These are phyloP conservation scores for Pseudobourletiella spinata DNA, from an alignment of 1,140 invertebrate genomes.

Conservation along the genomic window DNA sequence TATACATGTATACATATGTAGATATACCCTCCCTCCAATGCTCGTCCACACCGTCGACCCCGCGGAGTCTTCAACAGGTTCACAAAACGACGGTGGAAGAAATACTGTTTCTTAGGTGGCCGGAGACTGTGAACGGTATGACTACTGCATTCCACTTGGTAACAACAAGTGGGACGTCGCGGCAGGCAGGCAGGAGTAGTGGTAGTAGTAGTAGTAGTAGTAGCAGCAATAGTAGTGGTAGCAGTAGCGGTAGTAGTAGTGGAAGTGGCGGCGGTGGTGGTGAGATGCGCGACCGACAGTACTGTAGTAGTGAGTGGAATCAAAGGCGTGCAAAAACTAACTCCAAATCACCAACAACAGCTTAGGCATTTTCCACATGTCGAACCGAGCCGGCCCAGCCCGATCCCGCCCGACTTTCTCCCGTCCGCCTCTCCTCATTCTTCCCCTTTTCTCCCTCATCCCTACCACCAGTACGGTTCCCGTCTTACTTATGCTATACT, in stretches of 20 bases:
- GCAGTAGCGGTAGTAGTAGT: neutral
- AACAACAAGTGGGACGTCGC: slow-evolving; percentile 27
- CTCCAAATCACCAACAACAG: slow-evolving; percentile 24
- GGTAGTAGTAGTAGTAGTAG: neutral
- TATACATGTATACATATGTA: too few relatives aligned
- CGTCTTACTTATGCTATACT: too few relatives aligned
- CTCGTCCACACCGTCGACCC: too few relatives aligned
- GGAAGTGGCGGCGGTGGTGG: too few relatives aligned
- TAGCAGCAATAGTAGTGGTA: neutral
- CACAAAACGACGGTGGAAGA: slow-evolving; percentile 10
- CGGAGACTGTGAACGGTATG: too few relatives aligned
- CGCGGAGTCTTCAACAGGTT: slow-evolving; percentile 30
- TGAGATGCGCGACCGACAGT: slow-evolving; percentile 14
- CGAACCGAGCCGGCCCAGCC: neutral
- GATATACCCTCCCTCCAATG: too few relatives aligned
- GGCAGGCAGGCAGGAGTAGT: neutral
- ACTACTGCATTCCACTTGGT: too few relatives aligned
- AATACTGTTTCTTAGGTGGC: too few relatives aligned
- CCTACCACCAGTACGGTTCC: too few relatives aligned
- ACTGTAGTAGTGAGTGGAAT: slow-evolving; percentile 25
- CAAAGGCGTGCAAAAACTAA: slow-evolving; percentile 32
- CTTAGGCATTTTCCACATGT: slow-evolving; percentile 14
- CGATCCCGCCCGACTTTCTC: slow-evolving; percentile 12
- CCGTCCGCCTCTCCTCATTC: neutral
- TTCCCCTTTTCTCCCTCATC: neutral